A percentile compares a stretch with the other conserved stretches of the same genome.
These are phyloP conservation scores for Paraescarpia echinospica DNA, from an alignment of 1,140 invertebrate genomes.

Conservation along the genomic window DNA sequence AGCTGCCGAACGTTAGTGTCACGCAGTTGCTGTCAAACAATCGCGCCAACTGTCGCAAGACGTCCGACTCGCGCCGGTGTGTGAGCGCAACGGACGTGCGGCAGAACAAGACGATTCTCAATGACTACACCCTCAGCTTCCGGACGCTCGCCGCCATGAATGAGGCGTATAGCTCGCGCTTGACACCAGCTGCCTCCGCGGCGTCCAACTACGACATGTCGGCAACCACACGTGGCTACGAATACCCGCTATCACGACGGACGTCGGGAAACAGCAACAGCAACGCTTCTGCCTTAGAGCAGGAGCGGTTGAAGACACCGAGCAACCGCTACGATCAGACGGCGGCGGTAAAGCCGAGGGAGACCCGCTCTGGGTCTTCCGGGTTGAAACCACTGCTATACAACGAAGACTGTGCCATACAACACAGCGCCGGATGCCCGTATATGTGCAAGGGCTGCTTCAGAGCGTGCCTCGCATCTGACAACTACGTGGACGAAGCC, in stretches of 20 bases:
- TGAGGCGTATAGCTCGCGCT: slow-evolving; percentile 14
- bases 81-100: slow-evolving; percentile 9
- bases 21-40: slow-evolving; percentile 1
- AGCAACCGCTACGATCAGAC: neutral
- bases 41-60: neutral
- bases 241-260: neutral
- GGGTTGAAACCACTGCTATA: slow-evolving; percentile 23
- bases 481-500: slow-evolving; percentile 11
- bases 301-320: neutral
- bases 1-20: slow-evolving; percentile 12
- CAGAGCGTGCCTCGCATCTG: slow-evolving; percentile 25
- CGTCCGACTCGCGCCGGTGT: neutral
- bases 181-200: neutral
- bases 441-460: slow-evolving; percentile 23
- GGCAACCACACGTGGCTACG: neutral
- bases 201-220: neutral
- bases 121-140: slow-evolving; percentile 22
- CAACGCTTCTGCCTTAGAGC: neutral
- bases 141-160: slow-evolving; percentile 23
- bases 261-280: neutral
- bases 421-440: slow-evolving; percentile 12
- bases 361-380: neutral
- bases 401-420: slow-evolving; percentile 21
- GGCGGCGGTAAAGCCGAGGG: neutral
- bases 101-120: slow-evolving; percentile 14